Evolutionary conservation across 64 coral and sea anemone species (phyloP), one percentile per base, ranked within the genome.

Genomic region (Stylophora pistillata): DNA sequence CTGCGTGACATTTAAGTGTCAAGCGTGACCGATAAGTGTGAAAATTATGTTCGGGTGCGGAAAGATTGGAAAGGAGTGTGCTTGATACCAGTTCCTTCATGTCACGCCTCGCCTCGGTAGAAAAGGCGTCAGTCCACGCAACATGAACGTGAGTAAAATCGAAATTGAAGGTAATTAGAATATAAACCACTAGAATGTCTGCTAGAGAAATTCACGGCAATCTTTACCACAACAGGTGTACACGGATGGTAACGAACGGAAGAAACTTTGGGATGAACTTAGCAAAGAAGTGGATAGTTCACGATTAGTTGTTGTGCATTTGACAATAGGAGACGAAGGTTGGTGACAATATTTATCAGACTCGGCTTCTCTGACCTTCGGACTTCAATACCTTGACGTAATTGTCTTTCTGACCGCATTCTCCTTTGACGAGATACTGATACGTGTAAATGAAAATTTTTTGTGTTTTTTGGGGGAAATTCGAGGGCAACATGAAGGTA

Each of bases 261-360:
- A 93, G 37, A 76, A 76, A 74, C 34, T 93, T 30, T 93, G 91
- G 91, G 88, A 65, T 0, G 86, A 93, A 74, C 66, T 93, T 17
- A 60, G 58, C 62, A 68, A 20, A 33, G 86, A 34, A 33, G 74
- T 84, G 58, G 86, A 93, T 41, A 16, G 58, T 21, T 72, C 78
- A 32, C 91, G 91, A 7, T 37, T 93, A 25, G 74, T 84, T 37
- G 86, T 89, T 13, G 91, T 93, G 30, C 91, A 93, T 71, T 55
- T 93, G 41, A 93, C 57, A 17, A 93, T 84, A 23, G 78, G 88
- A 20, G 14, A 83, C 26, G 74, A 41, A 53, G 91, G 91, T 93
- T 65, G 9, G 53, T 25, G 13, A 3, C 1, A 33, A 28, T 21
- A 9, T 11, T 11, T 47, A 47, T 47, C 37, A 7, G 37, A 47